Conservation (phyloP, 1,140 invertebrate species). For the Anagrus nilaparvatae region DNA sequence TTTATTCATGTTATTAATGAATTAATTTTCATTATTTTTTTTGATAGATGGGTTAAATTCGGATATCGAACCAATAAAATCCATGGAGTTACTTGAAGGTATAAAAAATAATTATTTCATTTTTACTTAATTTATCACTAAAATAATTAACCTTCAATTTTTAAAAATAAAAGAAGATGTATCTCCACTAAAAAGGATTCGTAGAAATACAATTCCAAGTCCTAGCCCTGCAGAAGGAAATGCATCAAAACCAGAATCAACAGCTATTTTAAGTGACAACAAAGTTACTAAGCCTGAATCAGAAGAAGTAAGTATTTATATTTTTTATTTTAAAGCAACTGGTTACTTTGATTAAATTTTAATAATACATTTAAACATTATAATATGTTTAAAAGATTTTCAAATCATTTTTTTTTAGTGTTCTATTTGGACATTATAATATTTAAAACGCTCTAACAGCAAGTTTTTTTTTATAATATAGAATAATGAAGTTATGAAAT, state of each 20-base stretch:
- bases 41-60: conserved; percentile 21
- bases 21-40: conserved; percentile 4
- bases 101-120: conserved; percentile 11
- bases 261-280: conserved; percentile 36
- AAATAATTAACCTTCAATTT: background rate
- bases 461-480: conserved; percentile 14
- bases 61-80: conserved; percentile 21
- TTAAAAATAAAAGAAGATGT: conserved; percentile 22
- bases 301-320: too few species aligned
- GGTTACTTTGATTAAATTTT: too few species aligned
- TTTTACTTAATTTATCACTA: background rate
- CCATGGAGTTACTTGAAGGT: conserved; percentile 35
- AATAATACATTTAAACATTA: too few species aligned
- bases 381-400: too few species aligned
- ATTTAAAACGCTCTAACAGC: conserved; percentile 1
- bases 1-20: background rate
- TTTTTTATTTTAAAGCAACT: too few species aligned
- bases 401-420: too few species aligned
- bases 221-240: conserved; percentile 39
- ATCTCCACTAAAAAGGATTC: conserved; percentile 29
- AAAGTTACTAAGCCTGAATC: too few species aligned
- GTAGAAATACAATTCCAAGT: conserved; percentile 36
- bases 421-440: background rate
- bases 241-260: conserved; percentile 41
- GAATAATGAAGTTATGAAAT: too few species aligned